A percentile compares a stretch with the other conserved stretches of the same genome.
Conservation (phyloP, 1,140 invertebrate species). For the Zaprionus gabonicus region DNA sequence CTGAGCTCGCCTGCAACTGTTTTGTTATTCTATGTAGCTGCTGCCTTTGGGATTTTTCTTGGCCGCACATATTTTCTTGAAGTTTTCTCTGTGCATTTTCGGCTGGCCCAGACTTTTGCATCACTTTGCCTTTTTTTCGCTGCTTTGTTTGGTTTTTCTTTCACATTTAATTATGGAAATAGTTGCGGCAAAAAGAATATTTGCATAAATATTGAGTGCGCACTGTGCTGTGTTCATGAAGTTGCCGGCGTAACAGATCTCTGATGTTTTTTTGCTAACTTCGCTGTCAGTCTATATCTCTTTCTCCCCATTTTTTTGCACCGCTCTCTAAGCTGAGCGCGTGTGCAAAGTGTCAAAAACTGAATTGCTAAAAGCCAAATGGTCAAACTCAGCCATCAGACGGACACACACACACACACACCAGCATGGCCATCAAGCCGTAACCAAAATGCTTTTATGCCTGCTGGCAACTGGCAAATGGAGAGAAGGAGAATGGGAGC, state of each 20-base stretch:
- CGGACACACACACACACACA: conserved; percentile 15
- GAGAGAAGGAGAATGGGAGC: neutral
- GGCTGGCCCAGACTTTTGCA: conserved; percentile 38
- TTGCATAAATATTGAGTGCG: conserved; percentile 77
- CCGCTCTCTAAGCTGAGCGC: neutral
- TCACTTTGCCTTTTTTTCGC: conserved; percentile 32
- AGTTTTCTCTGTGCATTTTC: conserved; percentile 50
- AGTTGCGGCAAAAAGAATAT: conserved; percentile 53
- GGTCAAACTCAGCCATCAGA: conserved; percentile 32
- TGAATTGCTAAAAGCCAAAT: conserved; percentile 52
- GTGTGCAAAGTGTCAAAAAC: conserved; percentile 41
- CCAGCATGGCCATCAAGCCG: conserved; percentile 43
- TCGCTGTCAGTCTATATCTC: neutral
- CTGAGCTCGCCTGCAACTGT: neutral
- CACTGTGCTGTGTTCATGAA: conserved; percentile 38
- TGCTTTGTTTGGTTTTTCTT: conserved; percentile 39
- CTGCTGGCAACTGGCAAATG: conserved; percentile 24
- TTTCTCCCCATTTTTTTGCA: conserved; percentile 6
- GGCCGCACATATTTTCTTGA: conserved; percentile 60
- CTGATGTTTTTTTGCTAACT: conserved; percentile 18
- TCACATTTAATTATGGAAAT: conserved; percentile 77
- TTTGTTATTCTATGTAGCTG: conserved; percentile 28
- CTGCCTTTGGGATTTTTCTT: conserved; percentile 53
- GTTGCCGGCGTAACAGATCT: conserved; percentile 23
- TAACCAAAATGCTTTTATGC: conserved; percentile 71